These are phyloP conservation scores for Poeciliopsis turneri DNA, from an alignment of 2,797 vertebrate genomes.

Conservation along the genomic window DNA sequence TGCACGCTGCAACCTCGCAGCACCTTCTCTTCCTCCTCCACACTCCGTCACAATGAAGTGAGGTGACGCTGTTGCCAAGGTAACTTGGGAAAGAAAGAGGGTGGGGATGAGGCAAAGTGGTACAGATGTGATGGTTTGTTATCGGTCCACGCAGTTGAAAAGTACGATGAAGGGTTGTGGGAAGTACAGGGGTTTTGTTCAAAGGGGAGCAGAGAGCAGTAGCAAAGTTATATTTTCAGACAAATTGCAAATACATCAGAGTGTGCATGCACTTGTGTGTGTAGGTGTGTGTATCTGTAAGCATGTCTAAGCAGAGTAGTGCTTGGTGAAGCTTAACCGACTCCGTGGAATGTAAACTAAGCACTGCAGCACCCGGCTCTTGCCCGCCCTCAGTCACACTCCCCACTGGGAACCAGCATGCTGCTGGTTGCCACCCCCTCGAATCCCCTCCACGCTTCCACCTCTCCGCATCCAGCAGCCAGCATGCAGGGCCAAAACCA, in stretches of 20 bases:
- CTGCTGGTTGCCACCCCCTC: background rate
- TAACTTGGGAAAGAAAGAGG: constrained; percentile 40
- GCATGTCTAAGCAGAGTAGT: constrained; percentile 40
- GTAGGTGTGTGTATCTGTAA: constrained; percentile 6
- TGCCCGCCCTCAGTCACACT: constrained; percentile 46
- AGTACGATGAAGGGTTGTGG: constrained; percentile 16
- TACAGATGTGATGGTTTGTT: constrained; percentile 54
- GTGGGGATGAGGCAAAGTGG: constrained; percentile 25
- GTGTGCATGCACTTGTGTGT: background rate
- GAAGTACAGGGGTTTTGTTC: background rate
- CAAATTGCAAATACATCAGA: constrained; percentile 30
- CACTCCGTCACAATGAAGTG: constrained; percentile 39
- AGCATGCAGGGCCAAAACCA: constrained; percentile 4
- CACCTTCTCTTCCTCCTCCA: constrained; percentile 16
- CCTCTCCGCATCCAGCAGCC: background rate
- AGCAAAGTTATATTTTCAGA: constrained; percentile 23
- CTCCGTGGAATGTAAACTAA: constrained; percentile 76
- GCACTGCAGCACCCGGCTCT: constrained; percentile 60
- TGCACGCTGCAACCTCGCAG: constrained; percentile 25
- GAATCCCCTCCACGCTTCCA: background rate
- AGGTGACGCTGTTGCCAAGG: constrained; percentile 71
- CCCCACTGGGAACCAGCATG: constrained; percentile 28
- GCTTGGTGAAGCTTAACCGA: constrained; percentile 55
- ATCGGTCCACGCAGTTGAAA: constrained; percentile 44
- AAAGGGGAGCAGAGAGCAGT: background rate